Percentiles rank a stretch among this genome's conserved stretches.
Evolutionary conservation across 2,113 vertebrate genomes (phyloP).

Genomic region (Spheniscus mendiculus): DNA sequence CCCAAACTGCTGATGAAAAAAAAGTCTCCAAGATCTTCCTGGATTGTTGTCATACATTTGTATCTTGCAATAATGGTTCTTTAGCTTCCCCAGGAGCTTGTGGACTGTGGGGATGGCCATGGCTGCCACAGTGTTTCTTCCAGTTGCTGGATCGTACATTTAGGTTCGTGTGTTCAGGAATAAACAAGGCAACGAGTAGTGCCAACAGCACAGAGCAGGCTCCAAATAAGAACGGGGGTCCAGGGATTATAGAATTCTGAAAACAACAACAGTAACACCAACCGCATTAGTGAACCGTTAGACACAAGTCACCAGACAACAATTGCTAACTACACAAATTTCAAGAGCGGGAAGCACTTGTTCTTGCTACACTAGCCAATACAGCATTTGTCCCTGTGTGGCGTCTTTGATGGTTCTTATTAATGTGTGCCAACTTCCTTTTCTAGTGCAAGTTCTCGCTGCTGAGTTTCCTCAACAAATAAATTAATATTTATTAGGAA

Average conservation of each 20-base stretch:
- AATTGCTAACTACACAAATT: rapidly evolving
- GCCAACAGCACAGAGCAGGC: slow-evolving; percentile 87
- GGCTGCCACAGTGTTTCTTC: slow-evolving; percentile 86
- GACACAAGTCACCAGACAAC: rapidly evolving
- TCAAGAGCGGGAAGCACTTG: not conserved
- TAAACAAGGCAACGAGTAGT: slow-evolving; percentile 89
- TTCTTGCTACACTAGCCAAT: not conserved
- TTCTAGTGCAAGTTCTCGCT: not conserved
- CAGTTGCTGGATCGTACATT: slow-evolving; percentile 78
- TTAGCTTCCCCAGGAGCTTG: slow-evolving; percentile 87
- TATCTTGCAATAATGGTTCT: slow-evolving; percentile 88
- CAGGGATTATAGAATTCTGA: slow-evolving; percentile 87
- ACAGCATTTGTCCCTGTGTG: rapidly evolving
- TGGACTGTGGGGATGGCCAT: slow-evolving; percentile 82
- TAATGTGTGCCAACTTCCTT: no score
- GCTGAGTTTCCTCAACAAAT: not conserved
- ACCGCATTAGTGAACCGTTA: not conserved
- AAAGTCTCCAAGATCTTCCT: slow-evolving; percentile 18
- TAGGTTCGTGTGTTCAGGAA: slow-evolving; percentile 85
- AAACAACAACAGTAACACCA: not conserved
- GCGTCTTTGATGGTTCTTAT: not conserved
- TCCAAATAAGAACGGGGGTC: slow-evolving; percentile 86
- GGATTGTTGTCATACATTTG: slow-evolving; percentile 81
- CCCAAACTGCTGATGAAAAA: slow-evolving; percentile 62
- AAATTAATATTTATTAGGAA: not conserved